A percentile compares a stretch with the other conserved stretches of the same genome.
phyloP scores from a whole-genome alignment of 2,888 invertebrate species.

The Trachelus tabidus region DNA sequence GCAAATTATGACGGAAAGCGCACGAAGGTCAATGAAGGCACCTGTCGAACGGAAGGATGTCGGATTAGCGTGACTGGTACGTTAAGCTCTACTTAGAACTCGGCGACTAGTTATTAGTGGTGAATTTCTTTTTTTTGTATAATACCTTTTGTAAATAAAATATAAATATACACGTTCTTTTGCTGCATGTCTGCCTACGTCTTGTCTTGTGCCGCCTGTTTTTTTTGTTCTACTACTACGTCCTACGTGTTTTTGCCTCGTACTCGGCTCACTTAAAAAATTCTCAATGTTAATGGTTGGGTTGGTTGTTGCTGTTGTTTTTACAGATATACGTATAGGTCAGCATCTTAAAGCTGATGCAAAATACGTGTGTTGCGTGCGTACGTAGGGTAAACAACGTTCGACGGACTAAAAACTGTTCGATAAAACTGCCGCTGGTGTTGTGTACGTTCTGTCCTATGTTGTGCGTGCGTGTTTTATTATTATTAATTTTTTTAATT shows the following conservation, averaged over 20 bases:
- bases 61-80: not conserved
- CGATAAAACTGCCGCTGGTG: conserved; percentile 54
- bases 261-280: conserved; percentile 32
- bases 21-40: not conserved
- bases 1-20: not conserved
- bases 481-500: conserved; percentile 42
- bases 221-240: conserved; percentile 32
- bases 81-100: conserved; percentile 7
- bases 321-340: conserved; percentile 66
- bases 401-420: conserved; percentile 46
- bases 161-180: conserved; percentile 50
- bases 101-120: not conserved
- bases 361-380: conserved; percentile 4
- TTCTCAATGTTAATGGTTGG: conserved; percentile 55
- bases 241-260: conserved; percentile 28
- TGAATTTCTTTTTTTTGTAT: conserved; percentile 38
- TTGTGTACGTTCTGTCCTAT: conserved; percentile 28
- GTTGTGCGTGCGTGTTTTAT: conserved; percentile 29
- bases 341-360: conserved; percentile 15
- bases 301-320: conserved; percentile 58
- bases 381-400: not conserved
- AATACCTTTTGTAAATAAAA: conserved; percentile 58
- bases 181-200: conserved; percentile 61
- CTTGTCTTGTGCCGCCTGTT: conserved; percentile 49
- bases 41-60: not conserved